Conservation (phyloP, 2,888 invertebrate genomes). For the Ecdyonurus torrentis region DNA sequence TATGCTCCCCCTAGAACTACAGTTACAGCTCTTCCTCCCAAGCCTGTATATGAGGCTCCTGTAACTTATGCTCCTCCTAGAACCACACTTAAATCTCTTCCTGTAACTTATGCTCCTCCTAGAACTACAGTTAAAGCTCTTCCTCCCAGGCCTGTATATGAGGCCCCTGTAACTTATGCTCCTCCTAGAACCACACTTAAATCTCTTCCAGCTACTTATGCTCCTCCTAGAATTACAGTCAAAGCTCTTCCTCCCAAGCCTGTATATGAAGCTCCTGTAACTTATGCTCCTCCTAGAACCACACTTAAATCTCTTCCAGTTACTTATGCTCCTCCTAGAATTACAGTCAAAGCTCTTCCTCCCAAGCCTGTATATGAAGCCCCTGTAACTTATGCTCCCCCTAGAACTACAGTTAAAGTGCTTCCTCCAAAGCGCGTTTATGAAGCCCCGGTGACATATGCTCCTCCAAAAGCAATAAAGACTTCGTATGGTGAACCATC, state of each 20-base stretch:
- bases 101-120: not conserved
- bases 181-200: not conserved
- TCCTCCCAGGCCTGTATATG: not conserved
- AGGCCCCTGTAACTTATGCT: not conserved
- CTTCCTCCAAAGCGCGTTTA: constrained; percentile 9
- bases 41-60: not conserved
- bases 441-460: constrained; percentile 14
- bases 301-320: not conserved
- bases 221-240: not conserved
- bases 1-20: not conserved
- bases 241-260: not conserved
- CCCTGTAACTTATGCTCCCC: constrained; percentile 7
- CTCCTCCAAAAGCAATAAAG: constrained; percentile 11
- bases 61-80: not conserved
- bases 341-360: constrained; percentile 7
- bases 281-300: not conserved
- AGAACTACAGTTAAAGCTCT: not conserved
- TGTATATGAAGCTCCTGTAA: not conserved
- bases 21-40: not conserved
- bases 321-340: not conserved
- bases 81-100: not conserved
- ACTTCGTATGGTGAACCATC: too few relatives aligned
- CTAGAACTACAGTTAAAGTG: not conserved
- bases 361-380: constrained; percentile 10
- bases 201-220: not conserved